A percentile compares a stretch with the other conserved stretches of the same genome.
Conservation (phyloP, 2,113 vertebrate species). For the Gymnobelideus leadbeateri region DNA sequence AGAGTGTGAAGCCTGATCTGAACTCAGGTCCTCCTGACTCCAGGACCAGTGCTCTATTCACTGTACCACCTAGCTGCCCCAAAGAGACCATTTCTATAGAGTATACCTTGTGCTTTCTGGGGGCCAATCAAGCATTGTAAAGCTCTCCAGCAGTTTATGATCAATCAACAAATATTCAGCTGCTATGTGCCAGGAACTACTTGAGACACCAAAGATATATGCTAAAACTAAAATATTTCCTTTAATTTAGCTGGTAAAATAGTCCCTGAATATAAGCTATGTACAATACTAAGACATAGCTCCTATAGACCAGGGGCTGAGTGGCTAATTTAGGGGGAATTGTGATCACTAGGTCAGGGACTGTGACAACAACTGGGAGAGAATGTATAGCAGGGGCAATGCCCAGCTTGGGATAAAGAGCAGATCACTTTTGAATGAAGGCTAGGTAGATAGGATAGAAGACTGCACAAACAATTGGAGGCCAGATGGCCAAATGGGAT, state of each 20-base stretch:
- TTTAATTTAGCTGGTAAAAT: neutral
- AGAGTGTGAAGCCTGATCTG: no score
- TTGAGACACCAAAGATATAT: neutral
- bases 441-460: neutral
- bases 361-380: neutral
- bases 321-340: neutral
- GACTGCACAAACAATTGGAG: neutral
- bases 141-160: neutral
- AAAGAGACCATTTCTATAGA: neutral
- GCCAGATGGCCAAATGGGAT: neutral
- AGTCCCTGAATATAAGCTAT: neutral
- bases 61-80: no score
- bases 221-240: neutral
- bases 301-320: neutral
- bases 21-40: no score
- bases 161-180: neutral
- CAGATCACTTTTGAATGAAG: neutral
- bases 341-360: neutral
- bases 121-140: neutral
- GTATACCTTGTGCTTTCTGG: neutral
- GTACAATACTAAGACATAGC: neutral
- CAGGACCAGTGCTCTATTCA: no score
- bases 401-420: neutral
- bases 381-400: neutral
- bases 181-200: neutral